Evolutionary conservation across 2,113 vertebrate species (phyloP).

Genomic region (Camelus dromedarius): DNA sequence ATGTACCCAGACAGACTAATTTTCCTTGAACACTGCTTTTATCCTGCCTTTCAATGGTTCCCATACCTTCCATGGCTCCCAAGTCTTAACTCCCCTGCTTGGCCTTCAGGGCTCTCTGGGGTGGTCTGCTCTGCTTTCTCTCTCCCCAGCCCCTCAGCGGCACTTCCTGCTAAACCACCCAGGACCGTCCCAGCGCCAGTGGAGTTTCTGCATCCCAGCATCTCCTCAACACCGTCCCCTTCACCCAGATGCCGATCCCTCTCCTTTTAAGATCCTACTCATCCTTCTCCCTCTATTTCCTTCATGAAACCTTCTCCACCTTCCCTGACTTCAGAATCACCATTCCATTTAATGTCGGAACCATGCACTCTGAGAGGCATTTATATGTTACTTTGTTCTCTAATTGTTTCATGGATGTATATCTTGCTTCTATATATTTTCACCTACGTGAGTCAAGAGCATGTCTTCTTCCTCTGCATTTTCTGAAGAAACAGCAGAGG

Average conservation of each 20-base stretch:
- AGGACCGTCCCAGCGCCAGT: no score
- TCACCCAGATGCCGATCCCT: no score
- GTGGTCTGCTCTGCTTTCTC: not conserved
- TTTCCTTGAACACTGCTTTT: not conserved
- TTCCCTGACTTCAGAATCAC: not conserved
- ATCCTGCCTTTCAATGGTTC: not conserved
- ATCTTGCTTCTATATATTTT: constrained; percentile 14
- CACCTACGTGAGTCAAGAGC: not conserved
- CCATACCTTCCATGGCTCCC: not conserved
- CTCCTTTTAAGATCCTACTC: not conserved
- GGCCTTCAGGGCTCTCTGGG: not conserved
- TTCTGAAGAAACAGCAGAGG: not conserved
- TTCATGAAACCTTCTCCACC: not conserved
- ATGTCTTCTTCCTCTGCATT: not conserved
- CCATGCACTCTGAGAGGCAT: not conserved
- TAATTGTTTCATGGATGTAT: constrained; percentile 38
- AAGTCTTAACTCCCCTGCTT: not conserved
- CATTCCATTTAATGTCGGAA: not conserved
- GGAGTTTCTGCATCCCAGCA: not conserved
- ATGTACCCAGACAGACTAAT: not conserved
- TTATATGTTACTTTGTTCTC: not conserved
- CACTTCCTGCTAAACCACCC: not conserved
- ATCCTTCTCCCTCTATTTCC: not conserved
- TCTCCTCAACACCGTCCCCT: fast-evolving
- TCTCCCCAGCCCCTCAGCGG: fast-evolving